A percentile compares a stretch with the other conserved stretches of the same genome.
Conservation (phyloP, 2,888 invertebrate species). For the Mythimna albipuncta region DNA sequence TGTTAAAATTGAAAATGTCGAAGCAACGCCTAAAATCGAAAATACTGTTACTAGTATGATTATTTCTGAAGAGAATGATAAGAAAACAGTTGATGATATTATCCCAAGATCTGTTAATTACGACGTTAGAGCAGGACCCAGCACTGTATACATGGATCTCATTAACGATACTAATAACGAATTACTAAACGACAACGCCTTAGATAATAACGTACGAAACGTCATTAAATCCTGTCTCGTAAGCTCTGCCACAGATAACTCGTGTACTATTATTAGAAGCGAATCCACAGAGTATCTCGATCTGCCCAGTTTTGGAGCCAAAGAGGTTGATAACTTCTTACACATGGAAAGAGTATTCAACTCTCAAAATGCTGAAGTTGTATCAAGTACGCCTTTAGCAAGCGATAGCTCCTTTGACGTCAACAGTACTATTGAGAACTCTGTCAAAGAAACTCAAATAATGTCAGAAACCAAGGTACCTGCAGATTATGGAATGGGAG, state of each 20-base stretch:
- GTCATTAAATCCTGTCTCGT: constrained; percentile 71
- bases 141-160: constrained; percentile 85
- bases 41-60: background rate
- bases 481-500: constrained; percentile 69
- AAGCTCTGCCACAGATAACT: constrained; percentile 59
- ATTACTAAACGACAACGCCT: constrained; percentile 69
- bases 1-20: constrained; percentile 1
- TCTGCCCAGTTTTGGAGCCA: constrained; percentile 78
- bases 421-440: constrained; percentile 73
- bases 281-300: constrained; percentile 87
- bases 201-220: constrained; percentile 64
- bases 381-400: constrained; percentile 82
- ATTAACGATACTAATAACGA: constrained; percentile 77
- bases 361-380: constrained; percentile 67
- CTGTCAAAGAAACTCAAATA: constrained; percentile 63
- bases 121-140: constrained; percentile 65
- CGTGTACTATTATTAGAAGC: constrained; percentile 69
- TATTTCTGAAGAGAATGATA: constrained; percentile 42
- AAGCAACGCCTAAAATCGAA: constrained; percentile 12
- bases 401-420: constrained; percentile 74
- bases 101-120: constrained; percentile 68
- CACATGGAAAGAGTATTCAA: constrained; percentile 77
- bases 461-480: constrained; percentile 74
- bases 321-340: constrained; percentile 78
- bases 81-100: constrained; percentile 52